Evolutionary conservation across 2,797 vertebrate species (phyloP), one percentile per base, ranked within the genome.

Genomic region (Acanthopagrus latus): DNA sequence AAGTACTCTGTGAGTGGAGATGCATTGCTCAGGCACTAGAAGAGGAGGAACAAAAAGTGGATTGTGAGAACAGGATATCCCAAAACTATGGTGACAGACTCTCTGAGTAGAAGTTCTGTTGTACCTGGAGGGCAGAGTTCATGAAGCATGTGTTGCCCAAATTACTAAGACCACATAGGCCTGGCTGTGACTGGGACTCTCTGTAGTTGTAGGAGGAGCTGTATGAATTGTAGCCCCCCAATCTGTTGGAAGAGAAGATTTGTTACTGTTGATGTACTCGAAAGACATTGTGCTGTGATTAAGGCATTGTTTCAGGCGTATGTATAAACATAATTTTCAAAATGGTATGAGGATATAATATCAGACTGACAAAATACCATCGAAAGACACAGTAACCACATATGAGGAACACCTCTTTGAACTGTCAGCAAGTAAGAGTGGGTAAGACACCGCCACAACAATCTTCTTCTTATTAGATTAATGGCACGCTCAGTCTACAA

Each of bases 91-190:
- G 10, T 1, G 57, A 66, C 2, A 6, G 8, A 60, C 4, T 55
- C 33, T 23, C 4, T 44, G 29, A 33, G 29, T 33, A 6, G 29
- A 33, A 33, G 29, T 7, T 33, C 29, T 55, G 44, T 73, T 63
- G 76, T 94, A 99, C 98, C 97, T 99, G 98, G 77, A 99, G 95
- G 60, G 98, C 97, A 70, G 98, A 99, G 93, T 99, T 99, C 98
- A 99, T 99, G 94, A 99, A 99, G 92, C 98, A 99, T 4, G 98
- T 99, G 89, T 99, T 99, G 58, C 98, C 98, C 89, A 99, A 94
- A 92, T 99, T 99, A 92, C 97, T 97, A 60, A 99, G 97, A 74
- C 98, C 98, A 84, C 98, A 99, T n/a, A 98, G 95, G 13, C 98
- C 98, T 81, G 98, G 97, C 0, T 99, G 97, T 5, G 96, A 94